Evolutionary conservation across 2,888 invertebrate genomes (phyloP).

Genomic region (Sipha maydis): DNA sequence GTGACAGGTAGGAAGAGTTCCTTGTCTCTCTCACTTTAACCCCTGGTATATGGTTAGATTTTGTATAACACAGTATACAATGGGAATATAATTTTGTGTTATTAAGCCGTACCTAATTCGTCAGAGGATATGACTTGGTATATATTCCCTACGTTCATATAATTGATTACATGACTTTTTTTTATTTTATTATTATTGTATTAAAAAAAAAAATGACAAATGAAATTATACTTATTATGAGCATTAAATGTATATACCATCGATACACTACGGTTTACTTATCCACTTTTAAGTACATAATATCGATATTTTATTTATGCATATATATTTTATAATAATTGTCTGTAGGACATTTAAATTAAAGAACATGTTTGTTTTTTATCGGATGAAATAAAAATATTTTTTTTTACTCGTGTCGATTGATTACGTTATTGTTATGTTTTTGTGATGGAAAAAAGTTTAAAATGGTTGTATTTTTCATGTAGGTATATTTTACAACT

Average conservation of each 20-base stretch:
- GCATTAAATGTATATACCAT: background rate
- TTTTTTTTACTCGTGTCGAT: background rate
- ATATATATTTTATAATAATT: background rate
- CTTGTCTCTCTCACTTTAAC: too few relatives aligned
- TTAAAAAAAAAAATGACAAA: background rate
- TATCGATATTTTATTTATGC: too few relatives aligned
- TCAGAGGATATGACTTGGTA: conserved; percentile 10
- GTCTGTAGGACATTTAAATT: background rate
- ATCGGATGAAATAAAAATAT: background rate
- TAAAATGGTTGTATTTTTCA: background rate
- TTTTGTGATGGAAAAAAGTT: background rate
- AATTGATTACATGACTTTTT: background rate
- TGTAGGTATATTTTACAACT: background rate
- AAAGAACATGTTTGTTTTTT: background rate
- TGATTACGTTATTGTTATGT: background rate
- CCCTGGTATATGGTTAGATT: conserved; percentile 2
- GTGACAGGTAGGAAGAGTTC: too few relatives aligned
- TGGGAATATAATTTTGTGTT: background rate
- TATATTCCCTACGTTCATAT: background rate
- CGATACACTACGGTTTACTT: background rate
- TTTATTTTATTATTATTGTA: too few relatives aligned
- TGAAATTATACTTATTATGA: background rate
- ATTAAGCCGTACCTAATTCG: conserved; percentile 8
- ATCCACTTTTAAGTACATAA: background rate
- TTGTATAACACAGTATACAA: background rate